Conservation (phyloP, 2,888 invertebrate genomes). For the Caenorhabditis doughertyi region DNA sequence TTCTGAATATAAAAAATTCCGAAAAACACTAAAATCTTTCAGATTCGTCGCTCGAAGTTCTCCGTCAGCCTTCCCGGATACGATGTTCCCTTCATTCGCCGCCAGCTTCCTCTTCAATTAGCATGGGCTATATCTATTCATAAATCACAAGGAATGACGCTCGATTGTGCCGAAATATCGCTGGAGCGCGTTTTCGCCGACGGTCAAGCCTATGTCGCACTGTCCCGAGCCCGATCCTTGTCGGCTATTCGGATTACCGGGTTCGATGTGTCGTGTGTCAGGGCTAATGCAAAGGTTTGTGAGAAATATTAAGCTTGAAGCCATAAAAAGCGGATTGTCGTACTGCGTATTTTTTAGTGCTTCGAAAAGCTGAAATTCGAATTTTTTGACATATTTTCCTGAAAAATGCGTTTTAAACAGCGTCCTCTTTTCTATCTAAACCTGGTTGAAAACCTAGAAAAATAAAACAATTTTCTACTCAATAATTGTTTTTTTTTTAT, state of each 20-base stretch:
- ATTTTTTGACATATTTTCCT: no score
- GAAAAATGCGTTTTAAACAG: no score
- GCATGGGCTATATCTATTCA: conserved; percentile 99
- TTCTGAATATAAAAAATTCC: neutral
- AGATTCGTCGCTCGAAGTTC: conserved; percentile 86
- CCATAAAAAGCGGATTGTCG: no score
- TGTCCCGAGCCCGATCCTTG: conserved; percentile 93
- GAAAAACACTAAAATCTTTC: conserved; percentile 1
- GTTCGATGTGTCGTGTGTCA: conserved; percentile 70
- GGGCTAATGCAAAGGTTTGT: conserved; percentile 67
- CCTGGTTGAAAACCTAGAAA: no score
- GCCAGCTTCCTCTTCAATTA: conserved; percentile 91
- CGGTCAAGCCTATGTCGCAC: conserved; percentile 96
- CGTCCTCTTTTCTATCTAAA: no score
- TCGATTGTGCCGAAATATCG: conserved; percentile 73
- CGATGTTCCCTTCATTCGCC: conserved; percentile 58
- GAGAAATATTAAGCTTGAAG: no score
- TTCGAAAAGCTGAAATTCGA: no score
- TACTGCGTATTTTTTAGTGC: no score
- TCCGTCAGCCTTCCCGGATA: conserved; percentile 86
- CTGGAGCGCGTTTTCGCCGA: conserved; percentile 90
- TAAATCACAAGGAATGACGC: conserved; percentile 87
- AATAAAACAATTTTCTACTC: no score
- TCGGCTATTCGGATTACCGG: conserved; percentile 78
- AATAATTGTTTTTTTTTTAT: no score